These are phyloP conservation scores for Ianthella basta DNA, from an alignment of 37 sponge, comb jelly and placozoan genomes.

Conservation along the genomic window DNA sequence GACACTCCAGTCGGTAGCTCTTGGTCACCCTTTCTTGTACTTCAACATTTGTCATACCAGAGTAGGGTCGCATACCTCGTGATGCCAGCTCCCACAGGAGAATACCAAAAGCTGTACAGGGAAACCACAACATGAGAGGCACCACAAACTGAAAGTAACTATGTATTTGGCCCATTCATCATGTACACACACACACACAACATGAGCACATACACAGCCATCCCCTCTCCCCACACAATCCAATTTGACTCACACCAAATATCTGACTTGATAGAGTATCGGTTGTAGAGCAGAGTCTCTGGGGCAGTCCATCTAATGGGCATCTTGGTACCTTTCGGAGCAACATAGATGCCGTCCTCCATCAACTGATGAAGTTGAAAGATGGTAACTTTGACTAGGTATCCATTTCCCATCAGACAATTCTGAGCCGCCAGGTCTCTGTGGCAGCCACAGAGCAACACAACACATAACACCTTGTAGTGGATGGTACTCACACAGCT, in stretches of 20 bases:
- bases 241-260: slow-evolving; percentile 88
- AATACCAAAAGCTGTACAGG: slow-evolving; percentile 91
- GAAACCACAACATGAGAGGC: too few relatives aligned
- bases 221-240: not conserved
- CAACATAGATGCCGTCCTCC: too few relatives aligned
- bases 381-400: slow-evolving; percentile 89
- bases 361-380: slow-evolving; percentile 93
- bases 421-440: slow-evolving; percentile 97
- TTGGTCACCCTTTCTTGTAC: slow-evolving; percentile 88
- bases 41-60: slow-evolving; percentile 84
- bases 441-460: not conserved
- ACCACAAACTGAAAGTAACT: too few relatives aligned
- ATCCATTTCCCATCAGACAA: slow-evolving; percentile 92
- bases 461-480: not conserved
- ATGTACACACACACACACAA: too few relatives aligned
- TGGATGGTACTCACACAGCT: not conserved
- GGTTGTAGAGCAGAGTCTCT: slow-evolving; percentile 93
- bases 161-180: too few relatives aligned
- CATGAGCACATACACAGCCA: too few relatives aligned
- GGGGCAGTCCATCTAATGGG: slow-evolving; percentile 99
- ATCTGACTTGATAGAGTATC: slow-evolving; percentile 92
- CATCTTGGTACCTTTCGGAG: slow-evolving; percentile 94
- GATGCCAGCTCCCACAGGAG: slow-evolving; percentile 98
- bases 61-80: slow-evolving; percentile 95
- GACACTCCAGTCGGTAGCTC: slow-evolving; percentile 89